A percentile compares a stretch with the other conserved stretches of the same genome.
phyloP scores from a whole-genome alignment of 2,797 vertebrate genomes.

The Acanthurus lineatus region DNA sequence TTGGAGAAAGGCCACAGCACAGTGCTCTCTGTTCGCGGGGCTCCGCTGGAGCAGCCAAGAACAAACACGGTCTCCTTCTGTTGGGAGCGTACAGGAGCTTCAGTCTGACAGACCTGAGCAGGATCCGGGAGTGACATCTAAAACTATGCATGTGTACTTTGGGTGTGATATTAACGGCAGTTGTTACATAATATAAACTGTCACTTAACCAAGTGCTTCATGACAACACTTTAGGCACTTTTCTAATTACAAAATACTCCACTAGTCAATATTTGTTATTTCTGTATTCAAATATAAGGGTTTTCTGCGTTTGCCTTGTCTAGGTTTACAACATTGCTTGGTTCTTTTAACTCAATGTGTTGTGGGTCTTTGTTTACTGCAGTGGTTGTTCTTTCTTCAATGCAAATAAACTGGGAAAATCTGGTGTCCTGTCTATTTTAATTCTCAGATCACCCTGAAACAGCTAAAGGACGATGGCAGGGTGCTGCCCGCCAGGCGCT shows the following conservation, averaged over 20 bases:
- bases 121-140: constrained; percentile 46
- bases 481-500: constrained; percentile 80
- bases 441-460: constrained; percentile 82
- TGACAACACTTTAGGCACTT: constrained; percentile 13
- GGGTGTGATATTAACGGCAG: constrained; percentile 29
- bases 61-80: constrained; percentile 80
- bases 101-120: constrained; percentile 42
- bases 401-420: constrained; percentile 57
- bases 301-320: background rate
- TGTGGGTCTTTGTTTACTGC: constrained; percentile 20
- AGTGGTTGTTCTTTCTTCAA: constrained; percentile 53
- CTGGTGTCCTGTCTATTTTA: constrained; percentile 76
- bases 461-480: constrained; percentile 81
- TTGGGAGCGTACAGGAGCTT: constrained; percentile 70
- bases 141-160: constrained; percentile 34
- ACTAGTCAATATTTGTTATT: constrained; percentile 44
- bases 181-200: constrained; percentile 39
- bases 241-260: constrained; percentile 25
- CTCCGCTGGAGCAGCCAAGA: constrained; percentile 76
- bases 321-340: constrained; percentile 37
- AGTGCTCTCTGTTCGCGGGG: constrained; percentile 72
- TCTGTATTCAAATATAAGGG: constrained; percentile 15
- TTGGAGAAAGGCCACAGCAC: constrained; percentile 81
- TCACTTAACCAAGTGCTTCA: constrained; percentile 30
- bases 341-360: constrained; percentile 28